phyloP scores from a whole-genome alignment of 2,113 vertebrate species.

The Hippocampus guttulatus region DNA sequence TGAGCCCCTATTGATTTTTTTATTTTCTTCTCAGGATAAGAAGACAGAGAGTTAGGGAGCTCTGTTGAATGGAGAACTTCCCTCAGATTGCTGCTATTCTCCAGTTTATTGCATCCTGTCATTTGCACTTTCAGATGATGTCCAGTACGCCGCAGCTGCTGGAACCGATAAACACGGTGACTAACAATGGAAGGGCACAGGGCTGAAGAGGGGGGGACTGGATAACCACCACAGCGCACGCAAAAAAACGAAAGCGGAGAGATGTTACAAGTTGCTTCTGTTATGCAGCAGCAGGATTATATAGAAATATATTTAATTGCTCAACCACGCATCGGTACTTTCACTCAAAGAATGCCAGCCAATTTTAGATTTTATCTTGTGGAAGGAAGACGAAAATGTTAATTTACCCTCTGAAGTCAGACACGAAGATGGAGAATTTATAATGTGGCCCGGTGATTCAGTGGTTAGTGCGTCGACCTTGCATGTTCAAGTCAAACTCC shows the following conservation, averaged over 20 bases:
- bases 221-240: constrained; percentile 60
- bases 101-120: constrained; percentile 98
- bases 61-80: constrained; percentile 97
- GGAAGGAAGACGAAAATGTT: not conserved
- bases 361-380: not conserved
- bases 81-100: constrained; percentile 94
- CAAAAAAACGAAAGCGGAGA: constrained; percentile 62
- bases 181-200: constrained; percentile 82
- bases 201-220: constrained; percentile 74
- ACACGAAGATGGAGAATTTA: too few species aligned
- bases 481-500: too few species aligned
- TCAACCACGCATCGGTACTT: not conserved
- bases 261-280: constrained; percentile 37
- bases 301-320: not conserved
- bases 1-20: constrained; percentile 99
- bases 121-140: constrained; percentile 96
- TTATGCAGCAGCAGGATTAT: constrained; percentile 17
- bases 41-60: constrained; percentile 99
- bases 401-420: not conserved
- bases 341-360: not conserved
- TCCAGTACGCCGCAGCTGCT: constrained; percentile 87
- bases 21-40: constrained; percentile 99
- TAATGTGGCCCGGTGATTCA: too few species aligned
- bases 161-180: constrained; percentile 88
- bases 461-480: too few species aligned